Evolutionary conservation across 1,140 invertebrate species (phyloP), one percentile per base, ranked within the genome.

Genomic region (Ephestia elutella): DNA sequence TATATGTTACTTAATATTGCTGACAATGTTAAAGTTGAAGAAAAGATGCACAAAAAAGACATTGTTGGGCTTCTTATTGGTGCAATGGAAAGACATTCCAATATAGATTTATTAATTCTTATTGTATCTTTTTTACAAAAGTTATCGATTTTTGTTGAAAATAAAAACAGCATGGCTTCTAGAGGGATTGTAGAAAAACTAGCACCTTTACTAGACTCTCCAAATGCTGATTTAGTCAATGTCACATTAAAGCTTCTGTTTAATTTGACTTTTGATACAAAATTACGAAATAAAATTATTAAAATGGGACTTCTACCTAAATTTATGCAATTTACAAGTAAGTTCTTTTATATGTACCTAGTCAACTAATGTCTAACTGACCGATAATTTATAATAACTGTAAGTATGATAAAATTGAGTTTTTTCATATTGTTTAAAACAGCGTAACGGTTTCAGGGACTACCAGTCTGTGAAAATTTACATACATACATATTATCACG

Each of bases 41-140:
- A 97, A 84, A 99, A 99, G 91, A 99, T 99, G 96, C 92, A 95
- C 5, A 96, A 97, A 65, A 96, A 97, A 81, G 96, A 97, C 68
- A 93, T 99, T 63, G 94, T 99, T 1, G 92, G 92, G 21, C 92
- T 98, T 81, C 90, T 99, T 8, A 92, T 96, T n/a, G 95, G 95
- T 72, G 94, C 94, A 28, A 90, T 99, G 70, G 96, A 98, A 64
- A 91, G 97, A 70, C 92, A 94, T 70, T 90, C 91, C 28, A 96
- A 96, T 75, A 92, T 93, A 44, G 96, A 99, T 83, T 91, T 99
- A 10, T 89, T 99, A 2, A 95, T 97, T 71, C 89, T 99, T n/a
- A 95, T 97, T 32, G 92, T 97, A 15, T 96, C 95, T 11, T 99
- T 99, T 89, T 89, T 99, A 8, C 97, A 98, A 86, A 99, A 99